Evolutionary conservation across 2,797 vertebrate genomes (phyloP).

Genomic region (Anabacerthia variegaticeps): DNA sequence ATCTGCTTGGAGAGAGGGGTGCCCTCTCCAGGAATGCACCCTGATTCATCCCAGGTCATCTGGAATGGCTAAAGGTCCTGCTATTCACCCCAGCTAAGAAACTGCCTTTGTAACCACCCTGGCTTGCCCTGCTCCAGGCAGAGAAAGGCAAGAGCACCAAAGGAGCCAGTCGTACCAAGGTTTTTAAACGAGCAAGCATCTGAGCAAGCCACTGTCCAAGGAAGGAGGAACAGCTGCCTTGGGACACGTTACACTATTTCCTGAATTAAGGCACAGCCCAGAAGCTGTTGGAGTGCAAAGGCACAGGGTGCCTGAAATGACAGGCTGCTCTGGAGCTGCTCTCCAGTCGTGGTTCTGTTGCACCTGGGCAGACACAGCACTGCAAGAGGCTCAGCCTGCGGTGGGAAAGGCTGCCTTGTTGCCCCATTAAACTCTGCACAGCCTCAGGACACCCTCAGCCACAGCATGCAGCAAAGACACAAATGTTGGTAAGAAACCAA

Average conservation of each 20-base stretch:
- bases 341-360: rapidly evolving
- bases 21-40: neutral
- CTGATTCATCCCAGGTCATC: neutral
- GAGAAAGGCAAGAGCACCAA: slow-evolving; percentile 2
- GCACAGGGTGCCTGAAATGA: rapidly evolving
- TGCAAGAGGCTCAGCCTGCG: neutral
- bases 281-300: neutral
- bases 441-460: rapidly evolving
- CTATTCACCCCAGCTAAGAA: neutral
- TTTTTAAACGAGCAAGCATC: neutral
- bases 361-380: neutral
- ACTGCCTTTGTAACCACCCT: neutral
- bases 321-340: neutral
- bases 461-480: neutral
- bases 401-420: neutral
- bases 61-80: neutral
- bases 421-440: neutral
- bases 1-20: neutral
- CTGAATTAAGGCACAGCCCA: neutral
- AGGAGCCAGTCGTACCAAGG: neutral
- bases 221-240: neutral
- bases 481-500: rapidly evolving
- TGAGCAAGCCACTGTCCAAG: neutral
- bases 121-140: neutral
- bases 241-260: neutral